phyloP scores from a whole-genome alignment of 2,888 invertebrate species.

The Osedax fenrisi region DNA sequence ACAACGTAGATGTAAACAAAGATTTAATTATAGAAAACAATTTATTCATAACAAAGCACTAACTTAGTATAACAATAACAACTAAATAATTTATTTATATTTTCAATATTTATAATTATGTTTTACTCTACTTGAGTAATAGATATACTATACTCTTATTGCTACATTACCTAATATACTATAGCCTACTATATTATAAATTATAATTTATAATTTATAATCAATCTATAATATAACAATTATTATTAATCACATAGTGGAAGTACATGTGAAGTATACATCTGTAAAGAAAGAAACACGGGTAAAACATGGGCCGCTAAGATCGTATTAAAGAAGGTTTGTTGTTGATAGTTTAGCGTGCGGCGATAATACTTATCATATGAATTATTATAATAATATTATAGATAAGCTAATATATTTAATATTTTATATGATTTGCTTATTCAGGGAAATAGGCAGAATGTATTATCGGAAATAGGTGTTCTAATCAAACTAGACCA shows the following conservation, averaged over 20 bases:
- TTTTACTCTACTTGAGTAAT: no score
- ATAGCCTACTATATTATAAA: no score
- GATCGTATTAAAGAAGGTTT: neutral
- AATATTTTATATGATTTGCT: neutral
- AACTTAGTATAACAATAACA: no score
- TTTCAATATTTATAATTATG: no score
- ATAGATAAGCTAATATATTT: neutral
- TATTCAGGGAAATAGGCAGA: conserved; percentile 42
- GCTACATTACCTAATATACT: no score
- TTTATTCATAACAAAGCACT: no score
- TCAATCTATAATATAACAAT: no score
- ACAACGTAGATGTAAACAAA: no score
- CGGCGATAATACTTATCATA: neutral
- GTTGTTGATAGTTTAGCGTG: neutral
- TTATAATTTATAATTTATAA: no score
- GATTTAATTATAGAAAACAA: no score
- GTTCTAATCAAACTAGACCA: conserved; percentile 42
- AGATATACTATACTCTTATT: no score
- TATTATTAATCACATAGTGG: conserved; percentile 7
- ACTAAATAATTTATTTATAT: no score
- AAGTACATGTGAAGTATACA: conserved; percentile 6
- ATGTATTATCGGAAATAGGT: conserved; percentile 44
- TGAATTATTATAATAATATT: neutral
- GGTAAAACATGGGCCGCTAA: neutral
- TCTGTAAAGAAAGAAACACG: neutral